Evolutionary conservation across 2,888 invertebrate species (phyloP).

Genomic region (Campoletis raptor): DNA sequence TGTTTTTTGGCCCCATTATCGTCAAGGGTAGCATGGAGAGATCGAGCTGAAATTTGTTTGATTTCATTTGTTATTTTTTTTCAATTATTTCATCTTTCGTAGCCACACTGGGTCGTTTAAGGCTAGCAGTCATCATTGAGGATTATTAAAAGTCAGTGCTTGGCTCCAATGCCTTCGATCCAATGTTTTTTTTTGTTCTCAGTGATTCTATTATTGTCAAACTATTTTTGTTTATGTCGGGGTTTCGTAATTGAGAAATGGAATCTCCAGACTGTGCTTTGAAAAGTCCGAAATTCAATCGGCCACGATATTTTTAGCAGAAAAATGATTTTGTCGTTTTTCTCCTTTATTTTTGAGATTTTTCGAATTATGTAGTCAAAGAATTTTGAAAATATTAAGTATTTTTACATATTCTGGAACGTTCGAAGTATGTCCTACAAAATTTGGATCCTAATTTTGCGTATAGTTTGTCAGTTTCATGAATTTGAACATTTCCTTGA

Average conservation of each 20-base stretch:
- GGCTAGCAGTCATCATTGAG: neutral
- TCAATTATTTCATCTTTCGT: neutral
- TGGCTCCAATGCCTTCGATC: neutral
- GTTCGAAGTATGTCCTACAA: too few relatives aligned
- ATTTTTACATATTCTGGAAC: too few relatives aligned
- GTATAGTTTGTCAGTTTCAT: neutral
- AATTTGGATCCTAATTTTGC: too few relatives aligned
- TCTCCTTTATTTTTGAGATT: neutral
- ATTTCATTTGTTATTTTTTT: neutral
- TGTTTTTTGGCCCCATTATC: conserved; percentile 90
- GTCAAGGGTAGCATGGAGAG: conserved; percentile 89
- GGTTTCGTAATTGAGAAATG: neutral
- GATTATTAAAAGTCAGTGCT: neutral
- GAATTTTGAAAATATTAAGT: neutral
- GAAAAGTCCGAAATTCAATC: neutral
- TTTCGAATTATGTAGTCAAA: neutral
- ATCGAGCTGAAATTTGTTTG: conserved; percentile 88
- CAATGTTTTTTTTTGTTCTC: conserved; percentile 86
- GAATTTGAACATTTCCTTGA: neutral
- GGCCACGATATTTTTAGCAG: neutral
- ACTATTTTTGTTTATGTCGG: neutral
- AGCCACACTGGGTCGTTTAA: neutral
- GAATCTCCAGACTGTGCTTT: neutral
- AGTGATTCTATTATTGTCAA: neutral
- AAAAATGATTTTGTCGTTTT: neutral